Percentiles rank a stretch among this genome's conserved stretches.
Conservation (phyloP, 2,888 invertebrate genomes). For the Leptopterna dolabrata region DNA sequence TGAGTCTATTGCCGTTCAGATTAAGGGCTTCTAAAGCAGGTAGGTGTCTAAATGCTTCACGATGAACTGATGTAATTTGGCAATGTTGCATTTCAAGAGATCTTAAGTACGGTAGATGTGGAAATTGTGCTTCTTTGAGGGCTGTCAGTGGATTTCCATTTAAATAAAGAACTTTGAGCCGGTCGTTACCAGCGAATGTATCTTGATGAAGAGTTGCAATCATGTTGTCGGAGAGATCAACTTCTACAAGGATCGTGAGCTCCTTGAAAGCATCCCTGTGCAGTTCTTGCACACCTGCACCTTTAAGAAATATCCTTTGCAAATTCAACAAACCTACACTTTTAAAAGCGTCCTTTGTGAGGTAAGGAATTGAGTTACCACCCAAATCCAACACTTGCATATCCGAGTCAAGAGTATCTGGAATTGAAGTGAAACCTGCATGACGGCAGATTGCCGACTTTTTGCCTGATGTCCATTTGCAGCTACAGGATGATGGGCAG, state of each 20-base stretch:
- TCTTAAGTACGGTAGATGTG: constrained; percentile 81
- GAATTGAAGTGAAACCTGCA: constrained; percentile 82
- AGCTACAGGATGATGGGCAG: constrained; percentile 86
- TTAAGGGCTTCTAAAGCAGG: constrained; percentile 80
- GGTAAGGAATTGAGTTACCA: constrained; percentile 80
- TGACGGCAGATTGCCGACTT: constrained; percentile 88
- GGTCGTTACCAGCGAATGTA: constrained; percentile 86
- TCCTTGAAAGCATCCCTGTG: constrained; percentile 88
- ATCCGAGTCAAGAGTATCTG: constrained; percentile 76
- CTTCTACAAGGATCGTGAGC: constrained; percentile 85
- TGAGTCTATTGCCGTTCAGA: constrained; percentile 83
- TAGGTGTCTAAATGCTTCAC: constrained; percentile 81
- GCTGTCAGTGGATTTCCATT: constrained; percentile 84
- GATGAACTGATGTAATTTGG: constrained; percentile 79
- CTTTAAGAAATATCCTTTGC: constrained; percentile 83
- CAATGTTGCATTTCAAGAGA: constrained; percentile 85
- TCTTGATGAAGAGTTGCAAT: constrained; percentile 79
- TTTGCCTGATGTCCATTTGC: constrained; percentile 93
- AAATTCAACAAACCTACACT: constrained; percentile 83
- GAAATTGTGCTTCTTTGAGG: constrained; percentile 83
- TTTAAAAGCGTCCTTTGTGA: constrained; percentile 83
- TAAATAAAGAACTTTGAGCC: constrained; percentile 80
- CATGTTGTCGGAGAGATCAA: constrained; percentile 87
- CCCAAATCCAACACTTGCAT: constrained; percentile 89
- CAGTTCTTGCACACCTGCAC: constrained; percentile 80